Percentiles rank a stretch among this genome's conserved stretches.
phyloP scores from a whole-genome alignment of 1,140 invertebrate genomes.

The Stegodyphus mimosarum region DNA sequence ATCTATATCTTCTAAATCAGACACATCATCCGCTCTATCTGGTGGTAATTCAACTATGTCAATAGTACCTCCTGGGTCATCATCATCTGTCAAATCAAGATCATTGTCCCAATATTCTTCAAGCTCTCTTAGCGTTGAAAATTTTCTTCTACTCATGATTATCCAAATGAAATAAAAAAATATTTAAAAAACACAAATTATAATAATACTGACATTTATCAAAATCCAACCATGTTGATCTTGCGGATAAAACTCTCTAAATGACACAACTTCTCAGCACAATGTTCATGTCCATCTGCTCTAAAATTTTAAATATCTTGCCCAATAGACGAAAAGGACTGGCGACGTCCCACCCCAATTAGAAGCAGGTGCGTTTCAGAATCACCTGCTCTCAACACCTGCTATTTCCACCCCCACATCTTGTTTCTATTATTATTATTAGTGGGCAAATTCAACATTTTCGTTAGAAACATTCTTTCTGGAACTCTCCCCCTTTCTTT shows the following conservation, averaged over 20 bases:
- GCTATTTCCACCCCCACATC: conserved; percentile 2
- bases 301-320: conserved; percentile 20
- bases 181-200: conserved; percentile 11
- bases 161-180: conserved; percentile 21
- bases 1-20: conserved; percentile 20
- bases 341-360: conserved; percentile 16
- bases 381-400: conserved; percentile 13
- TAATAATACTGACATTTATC: conserved; percentile 17
- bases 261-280: conserved; percentile 18
- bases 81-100: conserved; percentile 21
- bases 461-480: conserved; percentile 19
- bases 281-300: conserved; percentile 16
- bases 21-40: conserved; percentile 18
- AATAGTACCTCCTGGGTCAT: conserved; percentile 10
- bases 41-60: conserved; percentile 18
- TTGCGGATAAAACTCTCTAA: conserved; percentile 19
- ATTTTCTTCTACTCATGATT: conserved; percentile 29
- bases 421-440: conserved; percentile 9
- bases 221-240: conserved; percentile 14
- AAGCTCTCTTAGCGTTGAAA: conserved; percentile 31
- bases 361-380: conserved; percentile 17
- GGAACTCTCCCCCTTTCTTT: conserved; percentile 28
- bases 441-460: conserved; percentile 17
- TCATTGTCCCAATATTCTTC: conserved; percentile 34
- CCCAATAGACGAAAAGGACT: conserved; percentile 15